Percentiles rank a stretch among this genome's conserved stretches.
phyloP scores from a whole-genome alignment of 2,888 invertebrate species.

The Tenodera sinensis region DNA sequence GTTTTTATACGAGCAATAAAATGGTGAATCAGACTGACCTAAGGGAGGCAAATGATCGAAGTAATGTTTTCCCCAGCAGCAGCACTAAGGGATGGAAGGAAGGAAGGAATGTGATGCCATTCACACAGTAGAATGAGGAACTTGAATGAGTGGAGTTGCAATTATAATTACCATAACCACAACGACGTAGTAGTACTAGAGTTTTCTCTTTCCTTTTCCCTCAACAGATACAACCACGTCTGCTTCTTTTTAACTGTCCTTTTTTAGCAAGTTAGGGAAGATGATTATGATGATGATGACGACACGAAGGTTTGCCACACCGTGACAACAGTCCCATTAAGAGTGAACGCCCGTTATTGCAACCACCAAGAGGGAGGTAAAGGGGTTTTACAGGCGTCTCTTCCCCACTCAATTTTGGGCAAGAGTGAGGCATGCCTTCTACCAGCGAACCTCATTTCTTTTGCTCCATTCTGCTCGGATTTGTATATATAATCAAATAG shows the following conservation, averaged over 20 bases:
- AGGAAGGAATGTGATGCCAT: not conserved
- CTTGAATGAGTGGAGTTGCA: not conserved
- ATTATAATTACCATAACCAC: slow-evolving; percentile 10
- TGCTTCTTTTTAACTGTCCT: not conserved
- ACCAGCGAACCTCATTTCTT: not conserved
- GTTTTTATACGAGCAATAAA: no score
- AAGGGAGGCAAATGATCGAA: no score
- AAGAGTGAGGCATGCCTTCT: not conserved
- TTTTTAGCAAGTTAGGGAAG: slow-evolving; percentile 8
- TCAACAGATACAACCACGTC: not conserved
- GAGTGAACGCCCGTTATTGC: not conserved
- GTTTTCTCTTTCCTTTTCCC: not conserved
- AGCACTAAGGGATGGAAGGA: no score
- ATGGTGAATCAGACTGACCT: no score
- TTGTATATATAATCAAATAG: no score
- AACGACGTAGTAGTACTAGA: not conserved
- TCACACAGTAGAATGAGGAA: not conserved
- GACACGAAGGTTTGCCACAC: not conserved
- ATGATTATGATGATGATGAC: not conserved
- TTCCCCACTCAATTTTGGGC: not conserved
- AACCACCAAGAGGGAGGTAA: slow-evolving; percentile 2
- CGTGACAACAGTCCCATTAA: slow-evolving; percentile 4
- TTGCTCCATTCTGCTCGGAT: not conserved
- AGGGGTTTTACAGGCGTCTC: not conserved
- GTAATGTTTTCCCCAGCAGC: no score